Base-by-base conservation (phyloP, 92 coral and sea anemone genomes). In the Isaurus tuberculatus region DNA sequence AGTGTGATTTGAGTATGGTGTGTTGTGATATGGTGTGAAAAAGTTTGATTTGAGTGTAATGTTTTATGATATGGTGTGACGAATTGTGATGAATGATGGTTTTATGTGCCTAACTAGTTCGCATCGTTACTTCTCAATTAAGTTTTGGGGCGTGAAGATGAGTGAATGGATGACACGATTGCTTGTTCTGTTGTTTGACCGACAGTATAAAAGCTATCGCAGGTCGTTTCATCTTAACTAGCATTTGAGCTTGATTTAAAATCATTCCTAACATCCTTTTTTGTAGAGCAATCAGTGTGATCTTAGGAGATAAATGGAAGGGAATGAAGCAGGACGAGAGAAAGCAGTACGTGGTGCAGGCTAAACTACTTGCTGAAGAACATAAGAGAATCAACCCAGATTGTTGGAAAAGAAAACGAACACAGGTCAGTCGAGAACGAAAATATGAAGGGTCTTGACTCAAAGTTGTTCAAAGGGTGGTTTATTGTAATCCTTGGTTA, bases 361-460 rank as follows among this genome's bases (percentile, higher is more conserved):
- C 99, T 4, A 97, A 97, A 79, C 64, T 83, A 10, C 86, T 97
- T 37, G 99, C 99, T 15, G 99, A 97, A 55, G 99, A 97, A 58
- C 98, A 97, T 84, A 97, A 94, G 81, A 83, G 84, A 64, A 90
- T 94, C 25, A 94, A 97, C 63, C 99, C 99, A 0, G 99, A 97
- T 84, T 97, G 99, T 65, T 97, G 99, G 99, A 97, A 97, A 83
- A 78, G 99, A 80, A 97, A 97, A 48, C 91, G 99, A 57, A 84
- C 82, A 20, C 82, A 77, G 82, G 82, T 77, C 58, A 43, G 82
- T 57, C 34, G 25, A 13, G 22, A 17, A 64, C 27, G 32, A 26
- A 30, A 43, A 32, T 49, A 23, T 20, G 7, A 55, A 17, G 63
- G n/a, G 23, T 6, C 26, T 55, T 8, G 46, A 40, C 46, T 8